A percentile compares a stretch with the other conserved stretches of the same genome.
These are phyloP conservation scores for Dicentrarchus labrax DNA, from an alignment of 2,113 vertebrate species.

Conservation along the genomic window DNA sequence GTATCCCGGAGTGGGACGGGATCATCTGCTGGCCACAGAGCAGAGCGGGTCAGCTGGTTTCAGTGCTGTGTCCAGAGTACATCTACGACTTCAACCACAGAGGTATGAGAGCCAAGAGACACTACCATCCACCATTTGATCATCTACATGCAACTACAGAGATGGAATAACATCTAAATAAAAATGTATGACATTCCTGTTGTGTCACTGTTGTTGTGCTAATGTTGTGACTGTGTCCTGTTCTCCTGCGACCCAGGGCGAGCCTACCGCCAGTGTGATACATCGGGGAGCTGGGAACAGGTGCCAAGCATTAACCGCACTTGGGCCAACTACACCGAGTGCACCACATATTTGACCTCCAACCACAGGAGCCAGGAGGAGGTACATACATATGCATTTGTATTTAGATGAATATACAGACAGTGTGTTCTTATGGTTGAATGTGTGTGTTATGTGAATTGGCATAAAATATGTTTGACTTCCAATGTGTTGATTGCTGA, in stretches of 20 bases:
- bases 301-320: slow-evolving; percentile 89
- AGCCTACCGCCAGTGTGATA: slow-evolving; percentile 89
- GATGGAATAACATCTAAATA: background rate
- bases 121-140: background rate
- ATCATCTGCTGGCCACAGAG: slow-evolving; percentile 92
- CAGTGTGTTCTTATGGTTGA: background rate
- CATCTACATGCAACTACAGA: background rate
- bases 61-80: slow-evolving; percentile 88
- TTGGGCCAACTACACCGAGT: slow-evolving; percentile 95
- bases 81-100: slow-evolving; percentile 95
- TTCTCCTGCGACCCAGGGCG: slow-evolving; percentile 78
- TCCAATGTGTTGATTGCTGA: too few species aligned
- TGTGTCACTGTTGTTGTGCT: background rate
- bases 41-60: slow-evolving; percentile 83
- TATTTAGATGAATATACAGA: background rate
- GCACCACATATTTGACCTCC: slow-evolving; percentile 86
- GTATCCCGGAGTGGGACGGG: slow-evolving; percentile 91
- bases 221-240: fast-evolving
- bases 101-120: slow-evolving; percentile 75
- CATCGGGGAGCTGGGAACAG: slow-evolving; percentile 87
- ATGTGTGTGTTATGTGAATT: background rate
- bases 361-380: slow-evolving; percentile 85
- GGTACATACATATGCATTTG: slow-evolving; percentile 71
- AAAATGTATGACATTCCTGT: background rate
- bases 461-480: too few species aligned